These are phyloP conservation scores for Drosophila takahashii DNA, from an alignment of 1,140 invertebrate species.

Conservation along the genomic window DNA sequence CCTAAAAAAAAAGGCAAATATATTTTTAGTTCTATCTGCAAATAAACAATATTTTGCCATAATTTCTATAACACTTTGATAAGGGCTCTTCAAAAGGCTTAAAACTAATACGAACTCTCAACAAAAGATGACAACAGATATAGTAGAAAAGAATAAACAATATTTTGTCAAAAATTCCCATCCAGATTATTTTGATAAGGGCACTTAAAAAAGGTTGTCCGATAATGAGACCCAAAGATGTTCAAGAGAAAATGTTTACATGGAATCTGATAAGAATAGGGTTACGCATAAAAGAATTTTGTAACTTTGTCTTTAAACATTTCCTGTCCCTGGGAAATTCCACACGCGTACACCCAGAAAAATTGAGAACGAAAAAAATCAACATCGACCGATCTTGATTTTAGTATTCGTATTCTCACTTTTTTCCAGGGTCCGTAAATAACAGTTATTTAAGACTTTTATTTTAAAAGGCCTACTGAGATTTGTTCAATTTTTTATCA, in stretches of 20 bases:
- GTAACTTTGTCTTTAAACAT: constrained; percentile 31
- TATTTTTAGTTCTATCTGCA: neutral
- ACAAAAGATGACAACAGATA: neutral
- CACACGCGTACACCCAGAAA: no score
- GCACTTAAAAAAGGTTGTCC: constrained; percentile 9
- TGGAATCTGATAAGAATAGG: constrained; percentile 21
- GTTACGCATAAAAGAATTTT: constrained; percentile 24
- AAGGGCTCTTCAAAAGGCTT: neutral
- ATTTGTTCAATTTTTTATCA: no score
- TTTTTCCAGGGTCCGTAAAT: no score
- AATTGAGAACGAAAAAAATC: no score
- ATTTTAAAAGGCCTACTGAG: no score
- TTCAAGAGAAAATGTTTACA: constrained; percentile 32
- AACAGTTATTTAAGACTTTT: no score
- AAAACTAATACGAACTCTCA: neutral
- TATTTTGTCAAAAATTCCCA: constrained; percentile 3
- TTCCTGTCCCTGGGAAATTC: constrained; percentile 27
- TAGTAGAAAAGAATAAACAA: constrained; percentile 1
- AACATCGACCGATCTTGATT: no score
- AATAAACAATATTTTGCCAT: neutral
- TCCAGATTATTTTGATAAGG: constrained; percentile 31
- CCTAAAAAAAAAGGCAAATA: neutral
- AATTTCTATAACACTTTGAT: neutral
- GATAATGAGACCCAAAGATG: constrained; percentile 26
- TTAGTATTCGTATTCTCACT: no score